Conservation (phyloP, 1,140 invertebrate genomes). For the Coptotermes formosanus region DNA sequence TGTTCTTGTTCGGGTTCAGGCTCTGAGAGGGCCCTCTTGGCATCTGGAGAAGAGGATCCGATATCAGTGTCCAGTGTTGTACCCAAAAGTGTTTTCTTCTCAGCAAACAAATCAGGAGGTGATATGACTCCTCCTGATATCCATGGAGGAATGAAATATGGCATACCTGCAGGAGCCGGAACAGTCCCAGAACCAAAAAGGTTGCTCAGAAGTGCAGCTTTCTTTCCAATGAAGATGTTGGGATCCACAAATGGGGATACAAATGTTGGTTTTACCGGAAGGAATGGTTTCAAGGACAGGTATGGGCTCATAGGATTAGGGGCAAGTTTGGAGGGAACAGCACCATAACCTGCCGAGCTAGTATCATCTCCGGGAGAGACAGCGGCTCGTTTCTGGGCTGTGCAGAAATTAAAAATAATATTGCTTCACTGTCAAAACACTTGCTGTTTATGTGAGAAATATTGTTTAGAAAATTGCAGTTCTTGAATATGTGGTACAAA, state of each 20-base stretch:
- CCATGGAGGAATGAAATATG: background rate
- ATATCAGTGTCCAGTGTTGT: constrained; percentile 38
- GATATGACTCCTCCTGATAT: constrained; percentile 19
- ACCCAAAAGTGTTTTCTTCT: constrained; percentile 38
- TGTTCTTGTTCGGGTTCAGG: background rate
- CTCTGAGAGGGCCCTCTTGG: background rate
- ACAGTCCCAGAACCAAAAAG: constrained; percentile 39
- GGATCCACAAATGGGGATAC: constrained; percentile 43
- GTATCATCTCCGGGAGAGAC: background rate
- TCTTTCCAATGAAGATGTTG: constrained; percentile 44
- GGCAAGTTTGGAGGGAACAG: background rate
- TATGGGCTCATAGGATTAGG: constrained; percentile 28
- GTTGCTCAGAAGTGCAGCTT: constrained; percentile 44
- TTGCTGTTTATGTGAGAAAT: too few species aligned
- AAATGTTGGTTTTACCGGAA: constrained; percentile 32
- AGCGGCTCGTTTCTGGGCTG: constrained; percentile 10
- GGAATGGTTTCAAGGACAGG: constrained; percentile 34
- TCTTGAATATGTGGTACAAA: too few species aligned
- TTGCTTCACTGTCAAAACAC: background rate
- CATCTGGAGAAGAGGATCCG: constrained; percentile 37
- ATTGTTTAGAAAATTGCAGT: too few species aligned
- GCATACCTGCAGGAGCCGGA: background rate
- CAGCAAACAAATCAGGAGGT: constrained; percentile 11
- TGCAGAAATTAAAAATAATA: background rate
- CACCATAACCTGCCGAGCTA: background rate